These are phyloP conservation scores for Neolamprologus caudopunctatus DNA, from an alignment of 2,113 vertebrate species.

Conservation along the genomic window DNA sequence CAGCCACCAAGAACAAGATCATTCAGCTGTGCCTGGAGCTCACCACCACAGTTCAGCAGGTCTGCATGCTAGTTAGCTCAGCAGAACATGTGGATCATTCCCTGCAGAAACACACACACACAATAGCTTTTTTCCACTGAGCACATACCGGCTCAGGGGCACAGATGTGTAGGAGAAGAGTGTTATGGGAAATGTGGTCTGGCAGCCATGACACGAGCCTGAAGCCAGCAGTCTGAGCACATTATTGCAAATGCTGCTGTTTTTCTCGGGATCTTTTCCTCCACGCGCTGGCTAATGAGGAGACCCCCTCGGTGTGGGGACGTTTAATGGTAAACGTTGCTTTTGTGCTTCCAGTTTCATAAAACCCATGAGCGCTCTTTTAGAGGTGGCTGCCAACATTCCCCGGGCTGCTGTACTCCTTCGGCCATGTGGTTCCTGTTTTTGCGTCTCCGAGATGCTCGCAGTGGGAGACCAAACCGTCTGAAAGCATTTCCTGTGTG, in stretches of 20 bases:
- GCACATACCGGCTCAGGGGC: conserved; percentile 2
- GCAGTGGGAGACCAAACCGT: background rate
- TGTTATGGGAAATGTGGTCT: conserved; percentile 53
- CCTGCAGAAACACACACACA: background rate
- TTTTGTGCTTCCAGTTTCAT: conserved; percentile 52
- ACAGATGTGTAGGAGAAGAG: conserved; percentile 35
- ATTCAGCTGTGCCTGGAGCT: conserved; percentile 96
- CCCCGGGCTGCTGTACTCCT: conserved; percentile 22
- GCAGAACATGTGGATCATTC: background rate
- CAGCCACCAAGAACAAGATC: conserved; percentile 94
- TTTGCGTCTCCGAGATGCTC: conserved; percentile 32
- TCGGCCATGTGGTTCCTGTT: conserved; percentile 58
- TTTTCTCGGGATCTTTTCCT: conserved; percentile 33
- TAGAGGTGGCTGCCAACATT: conserved; percentile 45
- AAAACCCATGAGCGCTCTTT: conserved; percentile 28
- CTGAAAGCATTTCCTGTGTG: conserved; percentile 26
- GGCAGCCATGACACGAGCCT: conserved; percentile 33
- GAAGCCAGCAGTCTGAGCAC: conserved; percentile 34
- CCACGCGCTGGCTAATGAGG: conserved; percentile 40
- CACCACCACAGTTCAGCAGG: conserved; percentile 97
- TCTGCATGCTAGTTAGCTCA: conserved; percentile 60
- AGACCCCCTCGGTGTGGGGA: conserved; percentile 22
- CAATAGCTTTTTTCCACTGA: conserved; percentile 28
- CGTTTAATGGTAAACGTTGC: conserved; percentile 35
- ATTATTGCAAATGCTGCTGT: conserved; percentile 35